phyloP scores from a whole-genome alignment of 35 echinoderm and acorn worm genomes.

The Diadema setosum region DNA sequence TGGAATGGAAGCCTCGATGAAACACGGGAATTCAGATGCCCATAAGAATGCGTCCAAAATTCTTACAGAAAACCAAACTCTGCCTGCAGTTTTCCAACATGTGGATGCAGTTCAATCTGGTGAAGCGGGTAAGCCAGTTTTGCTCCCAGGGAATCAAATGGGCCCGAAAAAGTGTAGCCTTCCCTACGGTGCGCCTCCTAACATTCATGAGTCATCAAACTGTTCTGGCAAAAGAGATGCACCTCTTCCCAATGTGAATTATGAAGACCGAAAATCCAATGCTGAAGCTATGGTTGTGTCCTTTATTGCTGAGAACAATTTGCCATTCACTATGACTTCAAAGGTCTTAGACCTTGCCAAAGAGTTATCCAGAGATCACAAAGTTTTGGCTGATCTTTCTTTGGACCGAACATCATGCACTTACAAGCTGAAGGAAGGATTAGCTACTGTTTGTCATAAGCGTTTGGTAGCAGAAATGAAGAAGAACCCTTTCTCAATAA shows the following conservation, averaged over 20 bases:
- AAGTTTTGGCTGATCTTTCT: slow-evolving; percentile 15
- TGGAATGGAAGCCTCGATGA: slow-evolving; percentile 12
- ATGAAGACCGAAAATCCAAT: slow-evolving; percentile 43
- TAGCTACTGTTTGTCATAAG: slow-evolving; percentile 35
- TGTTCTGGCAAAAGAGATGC: slow-evolving; percentile 23
- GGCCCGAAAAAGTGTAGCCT: neutral
- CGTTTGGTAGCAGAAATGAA: slow-evolving; percentile 30
- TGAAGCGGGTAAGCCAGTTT: slow-evolving; percentile 27
- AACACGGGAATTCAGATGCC: slow-evolving; percentile 27
- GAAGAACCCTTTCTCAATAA: slow-evolving; percentile 21
- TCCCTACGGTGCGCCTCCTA: slow-evolving; percentile 46
- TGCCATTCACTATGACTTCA: slow-evolving; percentile 27
- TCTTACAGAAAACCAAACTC: slow-evolving; percentile 21
- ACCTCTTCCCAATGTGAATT: slow-evolving; percentile 33
- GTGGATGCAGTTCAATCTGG: slow-evolving; percentile 30
- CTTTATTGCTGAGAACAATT: slow-evolving; percentile 46
- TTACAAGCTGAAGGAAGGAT: slow-evolving; percentile 40
- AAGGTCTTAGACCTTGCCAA: slow-evolving; percentile 40
- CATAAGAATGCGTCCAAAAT: slow-evolving; percentile 1
- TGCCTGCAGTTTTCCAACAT: slow-evolving; percentile 47
- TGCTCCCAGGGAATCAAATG: neutral
- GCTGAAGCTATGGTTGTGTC: slow-evolving; percentile 46
- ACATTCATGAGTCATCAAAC: slow-evolving; percentile 7
- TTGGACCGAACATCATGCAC: slow-evolving; percentile 30
- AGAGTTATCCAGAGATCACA: slow-evolving; percentile 32